Conservation (phyloP, 2,888 invertebrate species). For the Morinoia aosen region DNA sequence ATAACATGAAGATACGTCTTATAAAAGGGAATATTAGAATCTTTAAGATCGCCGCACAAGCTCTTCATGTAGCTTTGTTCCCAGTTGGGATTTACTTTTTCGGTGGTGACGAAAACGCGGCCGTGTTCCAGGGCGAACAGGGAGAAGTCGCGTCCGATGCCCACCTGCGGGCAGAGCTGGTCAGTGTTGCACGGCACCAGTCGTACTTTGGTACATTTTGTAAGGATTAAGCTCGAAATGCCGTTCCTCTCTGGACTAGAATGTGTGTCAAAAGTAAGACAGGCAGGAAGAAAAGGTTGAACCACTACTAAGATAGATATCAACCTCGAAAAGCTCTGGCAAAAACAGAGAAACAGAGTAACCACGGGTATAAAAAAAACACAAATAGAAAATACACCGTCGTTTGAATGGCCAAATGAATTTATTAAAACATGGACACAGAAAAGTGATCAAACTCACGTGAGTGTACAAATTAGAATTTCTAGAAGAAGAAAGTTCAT, state of each 20-base stretch:
- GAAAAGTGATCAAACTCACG: background rate
- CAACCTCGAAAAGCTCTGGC: too few relatives aligned
- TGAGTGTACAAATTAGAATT: too few relatives aligned
- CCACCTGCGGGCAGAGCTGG: constrained; percentile 79
- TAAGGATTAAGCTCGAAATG: background rate
- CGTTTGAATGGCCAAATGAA: background rate
- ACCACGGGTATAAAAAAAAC: too few relatives aligned
- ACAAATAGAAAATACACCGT: too few relatives aligned
- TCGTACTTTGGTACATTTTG: background rate
- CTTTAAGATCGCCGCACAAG: constrained; percentile 78
- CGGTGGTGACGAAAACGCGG: constrained; percentile 84
- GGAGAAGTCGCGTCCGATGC: constrained; percentile 83
- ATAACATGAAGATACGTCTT: constrained; percentile 91
- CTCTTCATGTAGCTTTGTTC: constrained; percentile 82
- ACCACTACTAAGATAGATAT: too few relatives aligned
- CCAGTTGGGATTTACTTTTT: constrained; percentile 84
- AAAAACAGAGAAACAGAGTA: too few relatives aligned
- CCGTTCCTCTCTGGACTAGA: background rate
- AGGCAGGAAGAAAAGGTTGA: background rate
- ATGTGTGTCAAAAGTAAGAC: too few relatives aligned
- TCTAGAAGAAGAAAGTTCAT: too few relatives aligned
- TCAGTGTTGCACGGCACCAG: background rate
- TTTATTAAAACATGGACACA: background rate
- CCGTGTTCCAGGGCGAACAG: constrained; percentile 86
- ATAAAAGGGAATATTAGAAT: constrained; percentile 76